Evolutionary conservation across 2,113 vertebrate genomes (phyloP).

Genomic region (Alexandromys fortis): DNA sequence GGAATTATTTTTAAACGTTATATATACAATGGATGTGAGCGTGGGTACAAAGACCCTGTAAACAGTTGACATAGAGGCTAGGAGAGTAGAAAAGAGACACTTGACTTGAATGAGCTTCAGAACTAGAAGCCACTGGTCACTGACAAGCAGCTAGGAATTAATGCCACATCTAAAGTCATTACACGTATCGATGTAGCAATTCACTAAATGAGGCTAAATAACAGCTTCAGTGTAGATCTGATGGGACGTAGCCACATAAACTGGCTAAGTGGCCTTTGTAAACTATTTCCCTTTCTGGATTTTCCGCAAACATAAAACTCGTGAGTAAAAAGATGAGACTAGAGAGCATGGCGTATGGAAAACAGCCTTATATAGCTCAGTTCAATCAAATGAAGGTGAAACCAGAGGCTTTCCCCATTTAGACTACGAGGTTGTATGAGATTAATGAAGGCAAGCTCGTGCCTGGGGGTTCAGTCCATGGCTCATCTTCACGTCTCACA

Average conservation of each 20-base stretch:
- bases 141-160: conserved; percentile 37
- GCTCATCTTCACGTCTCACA: not conserved
- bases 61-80: not conserved
- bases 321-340: not conserved
- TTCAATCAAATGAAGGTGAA: not conserved
- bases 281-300: conserved; percentile 24
- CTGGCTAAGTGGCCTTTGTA: not conserved
- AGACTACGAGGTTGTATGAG: not conserved
- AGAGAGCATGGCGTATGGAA: not conserved
- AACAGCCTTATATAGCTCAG: not conserved
- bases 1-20: conserved; percentile 49
- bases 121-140: not conserved
- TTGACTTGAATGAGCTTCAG: not conserved
- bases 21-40: not conserved
- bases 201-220: conserved; percentile 5
- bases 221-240: not conserved
- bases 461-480: not conserved
- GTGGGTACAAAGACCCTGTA: conserved; percentile 8
- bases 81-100: conserved; percentile 8
- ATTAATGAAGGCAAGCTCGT: not conserved
- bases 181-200: not conserved
- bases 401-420: not conserved
- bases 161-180: not conserved
- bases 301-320: not conserved
- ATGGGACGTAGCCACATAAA: not conserved